phyloP scores from a whole-genome alignment of 2,113 vertebrate genomes.

The Oceanodroma tethys region DNA sequence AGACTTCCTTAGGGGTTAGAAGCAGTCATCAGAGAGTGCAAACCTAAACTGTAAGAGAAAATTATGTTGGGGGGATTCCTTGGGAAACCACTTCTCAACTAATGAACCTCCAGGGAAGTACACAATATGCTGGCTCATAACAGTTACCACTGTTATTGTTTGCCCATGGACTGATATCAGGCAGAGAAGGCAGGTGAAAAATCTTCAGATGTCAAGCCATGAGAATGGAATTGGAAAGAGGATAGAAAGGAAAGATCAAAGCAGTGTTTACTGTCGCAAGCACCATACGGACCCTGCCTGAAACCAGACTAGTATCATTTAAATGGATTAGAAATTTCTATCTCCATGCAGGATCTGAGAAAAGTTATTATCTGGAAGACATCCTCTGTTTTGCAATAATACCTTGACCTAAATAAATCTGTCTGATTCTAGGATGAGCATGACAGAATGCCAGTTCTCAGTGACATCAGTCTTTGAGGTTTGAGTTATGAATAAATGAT shows the following conservation, averaged over 20 bases:
- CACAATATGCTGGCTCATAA: neutral
- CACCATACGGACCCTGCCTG: neutral
- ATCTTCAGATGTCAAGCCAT: neutral
- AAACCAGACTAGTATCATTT: neutral
- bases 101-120: neutral
- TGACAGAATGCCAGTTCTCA: neutral
- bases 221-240: neutral
- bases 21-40: neutral
- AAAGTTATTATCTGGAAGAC: neutral
- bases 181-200: neutral
- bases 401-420: constrained; percentile 9
- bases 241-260: neutral
- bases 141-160: neutral
- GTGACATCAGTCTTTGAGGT: neutral
- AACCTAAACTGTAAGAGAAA: neutral
- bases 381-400: neutral
- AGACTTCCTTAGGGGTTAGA: neutral
- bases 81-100: neutral
- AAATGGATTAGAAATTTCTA: neutral
- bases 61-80: neutral
- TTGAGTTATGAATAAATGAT: neutral
- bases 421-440: neutral
- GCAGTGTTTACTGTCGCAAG: neutral
- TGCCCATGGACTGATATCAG: neutral
- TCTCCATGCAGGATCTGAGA: neutral